A percentile compares a stretch with the other conserved stretches of the same genome.
These are phyloP conservation scores for Zapus hudsonius DNA, from an alignment of 2,113 vertebrate genomes.

Conservation along the genomic window DNA sequence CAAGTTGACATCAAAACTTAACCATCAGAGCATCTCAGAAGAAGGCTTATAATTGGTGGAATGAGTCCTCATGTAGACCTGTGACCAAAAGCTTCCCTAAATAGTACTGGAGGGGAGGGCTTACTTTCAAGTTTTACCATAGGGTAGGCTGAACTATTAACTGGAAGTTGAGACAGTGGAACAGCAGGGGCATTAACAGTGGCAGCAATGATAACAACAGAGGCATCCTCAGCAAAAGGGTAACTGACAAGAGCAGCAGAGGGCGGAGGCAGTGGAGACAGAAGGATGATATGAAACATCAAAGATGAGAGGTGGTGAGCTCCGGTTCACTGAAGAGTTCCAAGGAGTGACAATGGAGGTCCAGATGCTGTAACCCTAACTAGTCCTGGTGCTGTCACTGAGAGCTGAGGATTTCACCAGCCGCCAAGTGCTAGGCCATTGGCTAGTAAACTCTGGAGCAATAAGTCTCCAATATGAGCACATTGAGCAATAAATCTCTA, in stretches of 20 bases:
- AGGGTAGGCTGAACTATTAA: neutral
- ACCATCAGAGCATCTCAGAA: too few species aligned
- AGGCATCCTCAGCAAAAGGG: too few species aligned
- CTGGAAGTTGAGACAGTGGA: too few species aligned
- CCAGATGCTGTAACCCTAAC: neutral
- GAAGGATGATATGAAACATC: neutral
- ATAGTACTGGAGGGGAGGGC: too few species aligned
- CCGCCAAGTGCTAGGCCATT: neutral
- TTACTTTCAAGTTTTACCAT: neutral
- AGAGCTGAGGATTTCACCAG: neutral
- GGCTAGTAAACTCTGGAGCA: neutral
- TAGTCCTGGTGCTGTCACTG: neutral
- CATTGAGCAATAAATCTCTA: neutral
- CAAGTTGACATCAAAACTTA: too few species aligned
- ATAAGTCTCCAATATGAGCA: neutral
- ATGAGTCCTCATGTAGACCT: neutral
- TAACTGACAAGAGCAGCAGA: neutral
- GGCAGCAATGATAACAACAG: neutral
- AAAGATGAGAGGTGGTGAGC: neutral
- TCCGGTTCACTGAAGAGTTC: neutral
- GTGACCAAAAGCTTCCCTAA: neutral
- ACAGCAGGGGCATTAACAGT: neutral
- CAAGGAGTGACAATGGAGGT: neutral
- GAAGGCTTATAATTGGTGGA: neutral
- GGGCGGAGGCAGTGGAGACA: neutral